Conservation (phyloP, 2,888 invertebrate genomes). For the Chaitophorus viminalis region DNA sequence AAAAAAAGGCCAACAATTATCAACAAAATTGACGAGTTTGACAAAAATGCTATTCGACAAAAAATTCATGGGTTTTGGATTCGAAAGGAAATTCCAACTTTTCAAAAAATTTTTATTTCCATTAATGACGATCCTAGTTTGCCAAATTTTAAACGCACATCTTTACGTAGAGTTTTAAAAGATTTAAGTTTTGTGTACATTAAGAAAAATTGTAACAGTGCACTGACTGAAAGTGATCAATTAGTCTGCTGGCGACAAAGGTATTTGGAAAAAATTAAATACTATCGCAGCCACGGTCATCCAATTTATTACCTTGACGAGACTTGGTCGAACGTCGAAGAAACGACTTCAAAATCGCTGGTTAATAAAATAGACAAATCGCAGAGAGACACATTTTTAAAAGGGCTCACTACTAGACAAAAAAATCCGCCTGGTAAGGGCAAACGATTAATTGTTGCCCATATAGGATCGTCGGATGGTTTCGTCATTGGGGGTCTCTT, state of each 20-base stretch:
- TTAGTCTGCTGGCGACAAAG: background rate
- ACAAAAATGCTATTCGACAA: background rate
- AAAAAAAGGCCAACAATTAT: background rate
- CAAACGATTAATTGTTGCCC: too few relatives aligned
- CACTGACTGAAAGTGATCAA: background rate
- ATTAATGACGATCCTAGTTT: background rate
- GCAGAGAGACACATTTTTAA: too few relatives aligned
- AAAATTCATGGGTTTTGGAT: background rate
- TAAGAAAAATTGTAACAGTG: background rate
- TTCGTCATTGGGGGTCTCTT: too few relatives aligned
- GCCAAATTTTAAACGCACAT: background rate
- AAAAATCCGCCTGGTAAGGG: too few relatives aligned
- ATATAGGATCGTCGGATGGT: too few relatives aligned
- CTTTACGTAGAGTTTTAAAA: background rate
- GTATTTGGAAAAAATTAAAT: background rate
- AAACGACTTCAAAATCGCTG: background rate
- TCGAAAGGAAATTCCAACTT: background rate
- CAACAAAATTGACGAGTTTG: background rate
- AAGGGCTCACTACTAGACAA: too few relatives aligned
- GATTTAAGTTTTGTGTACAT: background rate
- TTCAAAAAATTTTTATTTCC: background rate
- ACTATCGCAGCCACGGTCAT: background rate
- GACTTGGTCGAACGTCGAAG: slow-evolving; percentile 21
- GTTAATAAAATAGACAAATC: too few relatives aligned
- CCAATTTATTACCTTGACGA: slow-evolving; percentile 47